Evolutionary conservation across 2,888 invertebrate species (phyloP).

Genomic region (Hirtodrosophila cameraria): DNA sequence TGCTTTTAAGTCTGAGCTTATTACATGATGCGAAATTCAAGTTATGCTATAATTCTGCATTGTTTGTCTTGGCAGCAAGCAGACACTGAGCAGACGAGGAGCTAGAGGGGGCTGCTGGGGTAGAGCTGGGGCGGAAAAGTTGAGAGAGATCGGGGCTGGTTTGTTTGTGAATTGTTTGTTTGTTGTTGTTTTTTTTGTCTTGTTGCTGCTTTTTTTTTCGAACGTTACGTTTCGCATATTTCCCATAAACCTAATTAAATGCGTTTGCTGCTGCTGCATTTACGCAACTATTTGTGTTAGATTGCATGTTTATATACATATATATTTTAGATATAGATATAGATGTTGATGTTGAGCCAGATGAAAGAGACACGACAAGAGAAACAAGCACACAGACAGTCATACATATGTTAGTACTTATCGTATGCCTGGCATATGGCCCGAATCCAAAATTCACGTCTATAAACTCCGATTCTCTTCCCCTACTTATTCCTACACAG

Average conservation of each 20-base stretch:
- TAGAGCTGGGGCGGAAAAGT: neutral
- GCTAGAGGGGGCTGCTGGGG: neutral
- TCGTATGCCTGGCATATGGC: constrained; percentile 28
- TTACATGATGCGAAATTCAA: constrained; percentile 75
- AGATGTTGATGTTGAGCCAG: too few species aligned
- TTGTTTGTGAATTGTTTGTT: constrained; percentile 22
- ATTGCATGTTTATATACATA: constrained; percentile 44
- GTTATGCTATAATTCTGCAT: constrained; percentile 78
- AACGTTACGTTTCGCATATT: constrained; percentile 66
- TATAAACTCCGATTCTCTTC: constrained; percentile 17
- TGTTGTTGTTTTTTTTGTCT: constrained; percentile 24
- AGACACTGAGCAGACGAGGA: too few species aligned
- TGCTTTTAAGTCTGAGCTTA: constrained; percentile 39
- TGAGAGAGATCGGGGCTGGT: constrained; percentile 9
- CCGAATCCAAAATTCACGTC: constrained; percentile 26
- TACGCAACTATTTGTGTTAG: constrained; percentile 71
- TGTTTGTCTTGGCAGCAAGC: constrained; percentile 37
- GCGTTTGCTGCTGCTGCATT: constrained; percentile 52
- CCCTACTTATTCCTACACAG: neutral
- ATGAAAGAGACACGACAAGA: neutral
- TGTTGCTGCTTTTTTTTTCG: constrained; percentile 38
- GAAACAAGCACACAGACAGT: too few species aligned
- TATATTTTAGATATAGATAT: constrained; percentile 9
- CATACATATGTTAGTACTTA: constrained; percentile 36
- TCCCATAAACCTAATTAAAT: constrained; percentile 78